phyloP scores from a whole-genome alignment of 2,113 vertebrate species.

The Tringa solitaria region DNA sequence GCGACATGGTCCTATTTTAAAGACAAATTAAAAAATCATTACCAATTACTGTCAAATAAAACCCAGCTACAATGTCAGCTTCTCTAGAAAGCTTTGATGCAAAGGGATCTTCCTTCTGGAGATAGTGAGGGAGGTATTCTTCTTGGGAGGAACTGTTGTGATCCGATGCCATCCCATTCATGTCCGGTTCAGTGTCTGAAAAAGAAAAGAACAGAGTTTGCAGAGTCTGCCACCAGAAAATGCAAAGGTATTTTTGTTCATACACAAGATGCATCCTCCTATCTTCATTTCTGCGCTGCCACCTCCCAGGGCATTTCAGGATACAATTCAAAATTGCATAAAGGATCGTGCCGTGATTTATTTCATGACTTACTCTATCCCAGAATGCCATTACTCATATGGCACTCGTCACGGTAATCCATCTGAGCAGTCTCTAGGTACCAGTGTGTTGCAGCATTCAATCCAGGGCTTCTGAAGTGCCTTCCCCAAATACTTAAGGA shows the following conservation, averaged over 20 bases:
- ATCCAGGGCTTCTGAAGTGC: not conserved
- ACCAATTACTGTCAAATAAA: constrained; percentile 90
- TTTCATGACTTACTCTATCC: not conserved
- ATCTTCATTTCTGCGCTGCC: not conserved
- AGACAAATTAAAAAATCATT: constrained; percentile 53
- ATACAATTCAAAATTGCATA: not conserved
- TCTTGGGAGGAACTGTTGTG: constrained; percentile 69
- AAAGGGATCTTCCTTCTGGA: constrained; percentile 84
- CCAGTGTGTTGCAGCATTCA: not conserved
- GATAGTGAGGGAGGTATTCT: constrained; percentile 74
- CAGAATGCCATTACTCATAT: not conserved
- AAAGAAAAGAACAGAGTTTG: constrained; percentile 5
- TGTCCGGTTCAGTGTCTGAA: constrained; percentile 45
- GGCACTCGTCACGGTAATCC: not conserved
- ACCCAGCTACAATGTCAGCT: constrained; percentile 87
- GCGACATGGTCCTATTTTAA: not conserved
- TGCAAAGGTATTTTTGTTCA: not conserved
- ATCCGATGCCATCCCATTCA: constrained; percentile 71
- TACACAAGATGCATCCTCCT: not conserved
- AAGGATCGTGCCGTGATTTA: not conserved
- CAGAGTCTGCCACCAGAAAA: not conserved
- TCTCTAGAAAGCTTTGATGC: constrained; percentile 88
- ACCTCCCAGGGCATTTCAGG: not conserved
- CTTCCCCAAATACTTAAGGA: not conserved
- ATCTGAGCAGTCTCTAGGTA: not conserved